Evolutionary conservation across 2,113 vertebrate genomes (phyloP), one percentile per base, ranked within the genome.

Genomic region (Gila orcuttii): DNA sequence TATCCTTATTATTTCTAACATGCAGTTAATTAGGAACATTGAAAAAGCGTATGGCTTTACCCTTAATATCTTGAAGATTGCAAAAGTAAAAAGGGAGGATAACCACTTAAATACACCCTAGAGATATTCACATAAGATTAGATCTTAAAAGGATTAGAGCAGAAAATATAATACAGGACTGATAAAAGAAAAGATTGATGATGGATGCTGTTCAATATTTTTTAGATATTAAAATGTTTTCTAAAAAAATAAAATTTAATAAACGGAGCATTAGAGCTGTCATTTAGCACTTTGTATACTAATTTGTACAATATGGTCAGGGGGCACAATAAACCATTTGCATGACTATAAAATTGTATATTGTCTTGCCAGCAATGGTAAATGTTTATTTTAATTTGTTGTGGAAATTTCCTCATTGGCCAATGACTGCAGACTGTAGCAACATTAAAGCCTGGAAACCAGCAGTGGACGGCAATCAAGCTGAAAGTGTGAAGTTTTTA

Each of bases 371-470:
- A 75, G 33, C 73, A 33, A 55, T 17, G 47, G 79, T 68, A 59
- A 79, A 50, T 75, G 60, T 42, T 62, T 57, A 33, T 33, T 75
- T 80, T 28, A 73, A 71, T 74, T 74, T 80, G 55, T 86, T 75
- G 84, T 85, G 83, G 73, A 85, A 88, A 79, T 62, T 42, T 69
- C 21, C 33, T 82, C 73, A 60, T 87, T 90, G 88, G 84, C 86
- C 1, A 85, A 21, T 33, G 19, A 12, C 11, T 47, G 55, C 60
- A 62, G 45, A 66, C 25, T 23, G 33, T 21, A 31, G 6, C 62
- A 31, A 31, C 62, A 31, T 28, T 66, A 64, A 6, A 84, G 17
- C 28, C 19, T 50, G 17, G 45, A 45, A 31, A 47, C 7, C 17
- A 84, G 69, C 17, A 75, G 33, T 66, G 15, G 62, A 66, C 2